phyloP scores from a whole-genome alignment of 2,888 invertebrate genomes.

The Stenodera caucasica region DNA sequence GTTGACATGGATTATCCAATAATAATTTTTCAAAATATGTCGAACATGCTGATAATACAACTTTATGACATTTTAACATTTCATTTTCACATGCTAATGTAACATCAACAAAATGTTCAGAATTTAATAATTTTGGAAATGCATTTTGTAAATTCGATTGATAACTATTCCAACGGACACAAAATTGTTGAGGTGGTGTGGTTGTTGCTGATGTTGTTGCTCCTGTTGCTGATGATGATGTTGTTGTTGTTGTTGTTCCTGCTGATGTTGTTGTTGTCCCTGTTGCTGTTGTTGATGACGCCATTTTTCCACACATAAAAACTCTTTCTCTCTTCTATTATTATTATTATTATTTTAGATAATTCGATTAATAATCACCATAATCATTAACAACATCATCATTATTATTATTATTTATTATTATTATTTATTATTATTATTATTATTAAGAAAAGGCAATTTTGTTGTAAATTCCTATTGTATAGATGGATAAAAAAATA shows the following conservation, averaged over 20 bases:
- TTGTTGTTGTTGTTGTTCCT: too few species aligned
- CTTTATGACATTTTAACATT: constrained; percentile 83
- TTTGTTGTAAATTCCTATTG: not conserved
- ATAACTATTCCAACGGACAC: constrained; percentile 81
- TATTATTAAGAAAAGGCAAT: not conserved
- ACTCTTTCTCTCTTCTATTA: too few species aligned
- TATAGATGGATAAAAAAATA: constrained; percentile 14
- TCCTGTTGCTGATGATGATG: not conserved
- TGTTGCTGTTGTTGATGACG: not conserved
- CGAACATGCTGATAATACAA: constrained; percentile 83
- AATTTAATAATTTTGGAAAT: constrained; percentile 72
- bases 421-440: not conserved
- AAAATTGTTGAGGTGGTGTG: constrained; percentile 66
- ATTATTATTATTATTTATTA: not conserved
- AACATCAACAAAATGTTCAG: constrained; percentile 86
- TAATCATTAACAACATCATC: too few species aligned
- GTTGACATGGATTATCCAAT: constrained; percentile 82
- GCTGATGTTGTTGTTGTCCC: constrained; percentile 33
- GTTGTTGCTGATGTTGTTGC: constrained; percentile 16
- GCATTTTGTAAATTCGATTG: constrained; percentile 78
- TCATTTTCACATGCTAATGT: constrained; percentile 86
- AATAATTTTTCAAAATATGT: constrained; percentile 80
- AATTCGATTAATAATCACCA: too few species aligned
- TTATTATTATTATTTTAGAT: too few species aligned
- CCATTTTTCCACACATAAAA: too few species aligned